phyloP scores from a whole-genome alignment of 2,888 invertebrate genomes.

The Helicoverpa assulta region DNA sequence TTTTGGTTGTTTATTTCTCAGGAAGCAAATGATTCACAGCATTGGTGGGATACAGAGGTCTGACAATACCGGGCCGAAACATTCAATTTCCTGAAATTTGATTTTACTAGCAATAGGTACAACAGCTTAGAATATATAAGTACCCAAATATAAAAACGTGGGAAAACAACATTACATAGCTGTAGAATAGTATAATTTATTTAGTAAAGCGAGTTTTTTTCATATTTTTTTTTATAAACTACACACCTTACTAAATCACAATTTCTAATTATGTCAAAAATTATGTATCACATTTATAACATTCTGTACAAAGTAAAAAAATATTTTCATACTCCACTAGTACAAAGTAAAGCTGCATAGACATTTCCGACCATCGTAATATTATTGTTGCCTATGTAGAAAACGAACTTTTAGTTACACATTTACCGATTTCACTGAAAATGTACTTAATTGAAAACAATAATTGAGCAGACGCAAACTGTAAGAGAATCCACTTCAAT shows the following conservation, averaged over 20 bases:
- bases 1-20: conserved; percentile 90
- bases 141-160: conserved; percentile 88
- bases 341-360: conserved; percentile 84
- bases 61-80: conserved; percentile 88
- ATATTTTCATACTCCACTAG: conserved; percentile 86
- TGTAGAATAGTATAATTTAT: conserved; percentile 81
- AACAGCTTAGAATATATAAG: conserved; percentile 87
- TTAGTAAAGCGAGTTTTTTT: conserved; percentile 87
- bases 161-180: conserved; percentile 85
- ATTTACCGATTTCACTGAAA: conserved; percentile 60
- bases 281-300: conserved; percentile 89
- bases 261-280: conserved; percentile 89
- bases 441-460: conserved; percentile 64
- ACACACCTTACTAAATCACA: conserved; percentile 90
- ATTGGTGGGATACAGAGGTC: conserved; percentile 89
- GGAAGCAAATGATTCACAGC: conserved; percentile 90
- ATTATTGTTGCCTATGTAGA: conserved; percentile 67
- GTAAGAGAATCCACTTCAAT: conserved; percentile 51
- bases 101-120: conserved; percentile 82
- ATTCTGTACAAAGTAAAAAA: conserved; percentile 90
- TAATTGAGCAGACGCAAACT: conserved; percentile 62
- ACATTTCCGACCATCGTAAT: conserved; percentile 66
- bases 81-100: conserved; percentile 81
- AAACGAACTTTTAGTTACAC: conserved; percentile 63
- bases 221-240: conserved; percentile 80